Evolutionary conservation across 2,113 vertebrate genomes (phyloP).

Genomic region (Xenotilapia longispinis): DNA sequence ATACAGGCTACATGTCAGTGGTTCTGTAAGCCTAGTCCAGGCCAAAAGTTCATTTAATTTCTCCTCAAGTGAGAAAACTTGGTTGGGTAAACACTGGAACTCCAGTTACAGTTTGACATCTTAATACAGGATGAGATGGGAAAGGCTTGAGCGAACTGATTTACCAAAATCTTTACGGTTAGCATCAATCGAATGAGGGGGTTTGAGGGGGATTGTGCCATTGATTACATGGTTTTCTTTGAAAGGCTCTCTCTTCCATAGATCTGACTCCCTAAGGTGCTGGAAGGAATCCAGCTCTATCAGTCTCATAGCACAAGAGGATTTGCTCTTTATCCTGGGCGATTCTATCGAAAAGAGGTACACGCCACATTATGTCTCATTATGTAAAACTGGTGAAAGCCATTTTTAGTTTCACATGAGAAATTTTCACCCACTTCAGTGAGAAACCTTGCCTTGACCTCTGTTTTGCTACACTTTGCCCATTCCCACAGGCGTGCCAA

Average conservation of each 20-base stretch:
- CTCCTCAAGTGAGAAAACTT: conserved; percentile 18
- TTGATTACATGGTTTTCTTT: conserved; percentile 40
- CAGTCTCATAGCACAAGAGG: conserved; percentile 43
- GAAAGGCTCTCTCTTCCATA: neutral
- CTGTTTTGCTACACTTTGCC: neutral
- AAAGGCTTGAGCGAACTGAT: neutral
- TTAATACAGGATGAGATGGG: neutral
- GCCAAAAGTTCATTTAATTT: conserved; percentile 40
- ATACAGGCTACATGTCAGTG: neutral
- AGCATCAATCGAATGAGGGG: neutral
- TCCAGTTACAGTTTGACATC: neutral
- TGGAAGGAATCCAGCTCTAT: conserved; percentile 36
- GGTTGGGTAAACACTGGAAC: conserved; percentile 14
- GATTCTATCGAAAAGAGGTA: conserved; percentile 32
- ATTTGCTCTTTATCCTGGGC: conserved; percentile 40
- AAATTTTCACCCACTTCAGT: conserved; percentile 21
- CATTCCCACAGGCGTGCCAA: conserved; percentile 13
- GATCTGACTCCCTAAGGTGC: conserved; percentile 34
- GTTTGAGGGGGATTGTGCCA: neutral
- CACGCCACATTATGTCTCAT: conserved; percentile 27
- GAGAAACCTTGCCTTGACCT: conserved; percentile 39
- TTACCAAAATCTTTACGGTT: neutral
- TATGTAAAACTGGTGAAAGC: conserved; percentile 4
- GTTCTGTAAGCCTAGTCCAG: neutral
- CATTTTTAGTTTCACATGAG: conserved; percentile 5